Percentiles rank a stretch among this genome's conserved stretches.
phyloP scores from a whole-genome alignment of 2,797 vertebrate species.

The Tauraco hartlaubi region DNA sequence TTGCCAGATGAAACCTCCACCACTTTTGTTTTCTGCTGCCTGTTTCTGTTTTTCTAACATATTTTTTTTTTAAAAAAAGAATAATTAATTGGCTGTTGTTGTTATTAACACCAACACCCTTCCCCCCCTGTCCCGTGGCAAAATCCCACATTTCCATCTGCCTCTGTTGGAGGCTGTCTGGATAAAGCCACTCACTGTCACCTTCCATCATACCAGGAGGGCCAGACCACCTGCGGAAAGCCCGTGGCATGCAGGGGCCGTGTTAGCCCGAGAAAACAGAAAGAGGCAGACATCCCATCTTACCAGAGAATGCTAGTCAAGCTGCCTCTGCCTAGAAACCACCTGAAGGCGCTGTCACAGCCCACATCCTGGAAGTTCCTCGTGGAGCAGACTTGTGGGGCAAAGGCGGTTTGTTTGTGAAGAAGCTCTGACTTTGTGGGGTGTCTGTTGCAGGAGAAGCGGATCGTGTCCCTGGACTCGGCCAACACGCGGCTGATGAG shows the following conservation, averaged over 20 bases:
- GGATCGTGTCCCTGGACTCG: slow-evolving; percentile 92
- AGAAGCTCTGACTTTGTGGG: slow-evolving; percentile 3
- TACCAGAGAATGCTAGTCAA: slow-evolving; percentile 31
- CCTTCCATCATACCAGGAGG: not conserved
- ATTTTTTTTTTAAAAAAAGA: not conserved
- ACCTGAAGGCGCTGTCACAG: not conserved
- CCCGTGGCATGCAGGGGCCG: not conserved
- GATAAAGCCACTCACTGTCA: not conserved
- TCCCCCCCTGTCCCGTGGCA: not conserved
- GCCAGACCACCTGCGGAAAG: not conserved
- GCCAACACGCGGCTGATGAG: slow-evolving; percentile 95
- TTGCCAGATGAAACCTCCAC: slow-evolving; percentile 74
- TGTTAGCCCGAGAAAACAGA: slow-evolving; percentile 41
- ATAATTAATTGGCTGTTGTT: not conserved
- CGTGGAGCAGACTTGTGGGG: not conserved
- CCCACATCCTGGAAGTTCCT: not conserved
- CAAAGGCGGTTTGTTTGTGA: fast-evolving
- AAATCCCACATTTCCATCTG: not conserved
- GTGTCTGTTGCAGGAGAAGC: slow-evolving; percentile 89
- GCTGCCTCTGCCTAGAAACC: slow-evolving; percentile 32
- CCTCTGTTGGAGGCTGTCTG: not conserved
- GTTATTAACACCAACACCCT: not conserved
- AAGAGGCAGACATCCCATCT: slow-evolving; percentile 79
- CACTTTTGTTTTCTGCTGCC: slow-evolving; percentile 76
- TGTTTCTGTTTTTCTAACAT: slow-evolving; percentile 67